phyloP scores from a whole-genome alignment of 2,797 vertebrate species.

The Monodelphis domestica region DNA sequence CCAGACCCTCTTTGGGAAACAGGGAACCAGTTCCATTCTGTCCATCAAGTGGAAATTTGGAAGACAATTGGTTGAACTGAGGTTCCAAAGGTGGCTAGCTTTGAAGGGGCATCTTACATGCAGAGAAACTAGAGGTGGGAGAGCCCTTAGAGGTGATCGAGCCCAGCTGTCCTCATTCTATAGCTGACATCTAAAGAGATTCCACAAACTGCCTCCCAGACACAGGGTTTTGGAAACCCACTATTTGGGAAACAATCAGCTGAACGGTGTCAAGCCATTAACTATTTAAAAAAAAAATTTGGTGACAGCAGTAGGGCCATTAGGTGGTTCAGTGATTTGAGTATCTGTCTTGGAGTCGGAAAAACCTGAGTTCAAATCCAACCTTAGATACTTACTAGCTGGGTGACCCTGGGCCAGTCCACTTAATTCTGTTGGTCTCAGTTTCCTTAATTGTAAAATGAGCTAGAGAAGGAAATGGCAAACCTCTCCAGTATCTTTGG shows the following conservation, averaged over 20 bases:
- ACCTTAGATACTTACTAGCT: too few species aligned
- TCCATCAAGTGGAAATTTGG: neutral
- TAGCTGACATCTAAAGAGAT: neutral
- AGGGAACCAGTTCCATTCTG: neutral
- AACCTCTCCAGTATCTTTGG: too few species aligned
- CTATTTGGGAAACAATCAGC: neutral
- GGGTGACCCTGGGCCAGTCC: too few species aligned
- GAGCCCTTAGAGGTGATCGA: neutral
- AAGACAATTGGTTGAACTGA: neutral
- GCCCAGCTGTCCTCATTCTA: neutral
- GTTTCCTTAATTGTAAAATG: too few species aligned
- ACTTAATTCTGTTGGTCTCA: too few species aligned
- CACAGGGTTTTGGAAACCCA: too few species aligned
- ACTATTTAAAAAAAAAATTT: neutral
- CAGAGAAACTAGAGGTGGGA: neutral
- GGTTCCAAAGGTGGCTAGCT: neutral
- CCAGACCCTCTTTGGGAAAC: conserved; percentile 10
- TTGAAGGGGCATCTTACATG: neutral
- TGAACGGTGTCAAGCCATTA: neutral
- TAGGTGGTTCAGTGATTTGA: too few species aligned
- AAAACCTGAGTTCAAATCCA: too few species aligned
- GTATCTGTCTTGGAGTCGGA: too few species aligned
- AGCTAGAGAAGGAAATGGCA: too few species aligned
- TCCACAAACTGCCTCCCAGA: too few species aligned
- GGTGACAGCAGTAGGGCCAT: too few species aligned